Evolutionary conservation across 2,797 vertebrate genomes (phyloP).

Genomic region (Macropus fuliginosus): DNA sequence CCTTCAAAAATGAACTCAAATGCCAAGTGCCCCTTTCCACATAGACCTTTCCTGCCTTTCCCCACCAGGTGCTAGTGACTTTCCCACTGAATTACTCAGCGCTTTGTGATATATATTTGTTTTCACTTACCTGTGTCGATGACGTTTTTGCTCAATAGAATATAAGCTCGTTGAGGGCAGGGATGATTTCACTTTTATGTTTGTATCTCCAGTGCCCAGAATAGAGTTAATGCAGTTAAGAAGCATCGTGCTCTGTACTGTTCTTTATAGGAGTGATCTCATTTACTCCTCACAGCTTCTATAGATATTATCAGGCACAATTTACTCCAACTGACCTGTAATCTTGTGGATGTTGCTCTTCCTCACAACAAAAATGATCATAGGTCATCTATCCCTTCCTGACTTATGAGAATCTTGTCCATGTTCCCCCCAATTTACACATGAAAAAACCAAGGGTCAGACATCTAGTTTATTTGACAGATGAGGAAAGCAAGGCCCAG

Average conservation of each 20-base stretch:
- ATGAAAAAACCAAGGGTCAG: not conserved
- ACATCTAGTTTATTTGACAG: not conserved
- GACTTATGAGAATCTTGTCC: not conserved
- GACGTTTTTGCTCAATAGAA: not conserved
- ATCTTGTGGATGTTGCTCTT: not conserved
- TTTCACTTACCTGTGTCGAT: not conserved
- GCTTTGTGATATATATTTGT: not conserved
- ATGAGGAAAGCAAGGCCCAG: not conserved
- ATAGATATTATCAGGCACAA: not conserved
- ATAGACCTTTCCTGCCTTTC: not conserved
- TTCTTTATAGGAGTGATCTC: not conserved
- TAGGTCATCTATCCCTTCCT: not conserved
- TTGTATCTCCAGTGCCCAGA: not conserved
- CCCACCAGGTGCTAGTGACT: not conserved
- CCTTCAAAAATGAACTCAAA: not conserved
- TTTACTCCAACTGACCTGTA: not conserved
- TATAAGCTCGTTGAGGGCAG: not conserved
- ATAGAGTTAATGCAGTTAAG: not conserved
- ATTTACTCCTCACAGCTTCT: not conserved
- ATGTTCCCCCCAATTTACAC: not conserved
- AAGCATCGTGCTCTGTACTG: not conserved
- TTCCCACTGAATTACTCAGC: not conserved
- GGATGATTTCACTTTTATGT: not conserved
- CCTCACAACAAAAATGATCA: not conserved
- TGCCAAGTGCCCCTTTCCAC: not conserved